Percentiles rank a stretch among this genome's conserved stretches.
phyloP scores from a whole-genome alignment of 2,888 invertebrate genomes.

The Capitulum mitella region DNA sequence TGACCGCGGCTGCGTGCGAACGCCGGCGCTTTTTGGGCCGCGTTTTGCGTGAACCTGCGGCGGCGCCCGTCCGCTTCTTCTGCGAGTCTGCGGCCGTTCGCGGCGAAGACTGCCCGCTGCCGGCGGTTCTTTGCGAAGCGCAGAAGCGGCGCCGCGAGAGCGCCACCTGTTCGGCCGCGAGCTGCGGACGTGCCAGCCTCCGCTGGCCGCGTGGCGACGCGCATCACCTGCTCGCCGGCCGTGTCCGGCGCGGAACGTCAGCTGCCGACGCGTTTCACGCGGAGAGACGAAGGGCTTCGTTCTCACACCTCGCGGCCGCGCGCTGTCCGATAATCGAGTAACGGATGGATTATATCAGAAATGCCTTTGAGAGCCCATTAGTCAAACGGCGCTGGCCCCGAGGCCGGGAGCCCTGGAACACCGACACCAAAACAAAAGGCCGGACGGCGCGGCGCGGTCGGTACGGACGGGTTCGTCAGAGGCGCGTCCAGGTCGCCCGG shows the following conservation, averaged over 20 bases:
- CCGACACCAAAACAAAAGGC: slow-evolving; percentile 19
- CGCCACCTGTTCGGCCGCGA: neutral
- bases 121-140: no score
- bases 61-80: neutral
- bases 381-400: slow-evolving; percentile 1
- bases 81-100: neutral
- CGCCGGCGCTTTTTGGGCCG: no score
- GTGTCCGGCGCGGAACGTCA: neutral
- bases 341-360: slow-evolving; percentile 23
- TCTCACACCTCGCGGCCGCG: neutral
- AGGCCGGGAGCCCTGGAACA: neutral
- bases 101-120: neutral
- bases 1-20: neutral
- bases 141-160: neutral
- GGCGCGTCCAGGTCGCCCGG: neutral
- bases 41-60: no score
- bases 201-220: no score
- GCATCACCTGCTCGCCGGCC: neutral
- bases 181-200: neutral
- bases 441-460: neutral
- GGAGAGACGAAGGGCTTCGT: neutral
- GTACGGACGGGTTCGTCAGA: neutral
- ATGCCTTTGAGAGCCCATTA: slow-evolving; percentile 11
- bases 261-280: neutral
- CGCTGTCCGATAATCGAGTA: slow-evolving; percentile 15